Evolutionary conservation across 2,113 vertebrate species (phyloP).

Genomic region (Murina feae): DNA sequence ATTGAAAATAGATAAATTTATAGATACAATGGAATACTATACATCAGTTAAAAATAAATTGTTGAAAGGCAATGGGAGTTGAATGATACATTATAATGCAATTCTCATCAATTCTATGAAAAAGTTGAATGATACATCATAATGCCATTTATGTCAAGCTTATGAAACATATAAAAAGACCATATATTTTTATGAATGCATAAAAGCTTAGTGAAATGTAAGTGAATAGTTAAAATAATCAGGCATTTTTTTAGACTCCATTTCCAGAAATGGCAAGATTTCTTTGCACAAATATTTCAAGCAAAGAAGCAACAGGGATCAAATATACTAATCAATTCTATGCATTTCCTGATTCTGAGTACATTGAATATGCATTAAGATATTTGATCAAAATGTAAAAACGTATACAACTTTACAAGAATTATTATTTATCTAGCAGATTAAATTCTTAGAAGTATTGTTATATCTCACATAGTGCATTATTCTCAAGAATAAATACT

Average conservation of each 20-base stretch:
- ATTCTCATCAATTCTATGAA: background rate
- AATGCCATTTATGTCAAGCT: background rate
- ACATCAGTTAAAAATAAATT: background rate
- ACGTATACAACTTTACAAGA: conserved; percentile 33
- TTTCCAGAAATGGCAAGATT: conserved; percentile 2
- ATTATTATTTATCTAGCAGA: conserved; percentile 5
- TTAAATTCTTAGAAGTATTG: conserved; percentile 7
- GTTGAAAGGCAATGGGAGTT: background rate
- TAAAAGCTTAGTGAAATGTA: background rate
- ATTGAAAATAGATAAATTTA: background rate
- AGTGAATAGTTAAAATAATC: background rate
- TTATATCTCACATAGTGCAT: background rate
- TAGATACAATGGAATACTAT: background rate
- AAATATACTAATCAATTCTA: background rate
- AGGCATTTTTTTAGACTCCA: background rate
- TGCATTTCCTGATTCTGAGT: background rate
- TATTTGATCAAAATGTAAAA: background rate
- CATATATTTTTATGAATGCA: background rate
- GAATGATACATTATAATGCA: background rate
- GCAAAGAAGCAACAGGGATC: background rate
- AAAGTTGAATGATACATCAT: background rate
- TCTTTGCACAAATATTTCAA: conserved; percentile 9
- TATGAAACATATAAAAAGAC: background rate
- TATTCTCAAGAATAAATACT: conserved; percentile 21
- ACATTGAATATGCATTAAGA: conserved; percentile 5